These are phyloP conservation scores for Aphrocallistes beatrix DNA, from an alignment of 37 sponge, comb jelly and placozoan species.

Conservation along the genomic window DNA sequence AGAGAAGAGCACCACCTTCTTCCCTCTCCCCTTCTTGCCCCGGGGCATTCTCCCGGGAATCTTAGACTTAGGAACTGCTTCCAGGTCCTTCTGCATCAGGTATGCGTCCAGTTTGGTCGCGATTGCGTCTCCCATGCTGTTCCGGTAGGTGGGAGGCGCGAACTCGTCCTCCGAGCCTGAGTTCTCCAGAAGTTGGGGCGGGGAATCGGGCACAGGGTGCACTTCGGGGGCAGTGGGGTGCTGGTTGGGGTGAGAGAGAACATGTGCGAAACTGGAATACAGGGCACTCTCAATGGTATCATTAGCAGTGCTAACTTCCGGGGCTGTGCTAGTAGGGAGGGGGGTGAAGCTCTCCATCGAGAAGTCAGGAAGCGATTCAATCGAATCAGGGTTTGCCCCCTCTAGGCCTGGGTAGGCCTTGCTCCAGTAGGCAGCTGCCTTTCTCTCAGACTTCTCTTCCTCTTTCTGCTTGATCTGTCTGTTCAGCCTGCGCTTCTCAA, in stretches of 20 bases:
- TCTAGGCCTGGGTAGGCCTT: not conserved
- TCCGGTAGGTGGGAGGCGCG: not conserved
- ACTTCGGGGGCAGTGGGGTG: not conserved
- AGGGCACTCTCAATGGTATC: too few relatives aligned
- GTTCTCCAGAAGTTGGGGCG: not conserved
- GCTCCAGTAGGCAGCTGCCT: conserved; percentile 12
- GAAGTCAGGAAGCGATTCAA: not conserved
- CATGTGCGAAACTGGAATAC: not conserved
- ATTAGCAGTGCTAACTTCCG: not conserved
- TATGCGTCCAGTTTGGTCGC: conserved; percentile 1
- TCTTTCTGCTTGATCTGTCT: not conserved
- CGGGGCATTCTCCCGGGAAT: not conserved
- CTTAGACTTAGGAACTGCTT: not conserved
- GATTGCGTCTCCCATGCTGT: not conserved
- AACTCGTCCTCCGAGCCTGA: not conserved
- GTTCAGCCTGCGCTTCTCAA: not conserved
- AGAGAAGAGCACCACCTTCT: not conserved
- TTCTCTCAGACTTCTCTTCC: not conserved
- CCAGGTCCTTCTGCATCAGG: not conserved
- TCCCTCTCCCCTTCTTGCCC: not conserved
- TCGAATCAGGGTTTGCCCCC: not conserved
- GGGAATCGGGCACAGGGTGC: not conserved
- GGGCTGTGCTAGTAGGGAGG: not conserved
- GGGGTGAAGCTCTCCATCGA: not conserved
- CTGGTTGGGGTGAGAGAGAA: not conserved